These are phyloP conservation scores for Linnaemya vulpina DNA, from an alignment of 2,888 invertebrate species.

Conservation along the genomic window DNA sequence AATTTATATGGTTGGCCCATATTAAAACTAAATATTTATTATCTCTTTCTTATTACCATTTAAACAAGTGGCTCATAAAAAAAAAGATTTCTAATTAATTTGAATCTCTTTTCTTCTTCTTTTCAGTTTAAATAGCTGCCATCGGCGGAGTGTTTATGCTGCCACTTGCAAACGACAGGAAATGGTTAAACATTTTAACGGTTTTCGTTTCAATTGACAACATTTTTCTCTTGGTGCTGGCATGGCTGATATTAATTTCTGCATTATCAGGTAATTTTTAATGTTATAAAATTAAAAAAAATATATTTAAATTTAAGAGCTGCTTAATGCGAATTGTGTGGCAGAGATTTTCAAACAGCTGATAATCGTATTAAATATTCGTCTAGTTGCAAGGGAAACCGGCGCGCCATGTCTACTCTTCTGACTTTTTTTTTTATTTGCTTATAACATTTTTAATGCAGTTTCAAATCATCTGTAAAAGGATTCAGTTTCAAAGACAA, in stretches of 20 bases:
- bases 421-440: too few species aligned
- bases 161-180: conserved; percentile 30
- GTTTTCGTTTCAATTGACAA: conserved; percentile 12
- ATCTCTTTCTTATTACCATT: neutral
- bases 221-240: neutral
- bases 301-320: neutral
- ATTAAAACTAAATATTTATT: conserved; percentile 18
- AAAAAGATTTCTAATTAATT: conserved; percentile 13
- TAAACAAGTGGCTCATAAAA: neutral
- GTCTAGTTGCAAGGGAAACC: neutral
- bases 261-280: neutral
- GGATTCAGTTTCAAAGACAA: too few species aligned
- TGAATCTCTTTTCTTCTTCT: neutral
- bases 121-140: neutral
- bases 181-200: conserved; percentile 19
- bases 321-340: neutral
- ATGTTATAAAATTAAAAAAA: too few species aligned
- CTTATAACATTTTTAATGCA: too few species aligned
- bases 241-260: neutral
- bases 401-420: too few species aligned
- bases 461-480: too few species aligned
- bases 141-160: neutral
- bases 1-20: conserved; percentile 38
- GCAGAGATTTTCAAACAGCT: neutral
- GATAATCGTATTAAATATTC: neutral